phyloP scores from a whole-genome alignment of 2,113 vertebrate genomes.

The Calcarius ornatus region DNA sequence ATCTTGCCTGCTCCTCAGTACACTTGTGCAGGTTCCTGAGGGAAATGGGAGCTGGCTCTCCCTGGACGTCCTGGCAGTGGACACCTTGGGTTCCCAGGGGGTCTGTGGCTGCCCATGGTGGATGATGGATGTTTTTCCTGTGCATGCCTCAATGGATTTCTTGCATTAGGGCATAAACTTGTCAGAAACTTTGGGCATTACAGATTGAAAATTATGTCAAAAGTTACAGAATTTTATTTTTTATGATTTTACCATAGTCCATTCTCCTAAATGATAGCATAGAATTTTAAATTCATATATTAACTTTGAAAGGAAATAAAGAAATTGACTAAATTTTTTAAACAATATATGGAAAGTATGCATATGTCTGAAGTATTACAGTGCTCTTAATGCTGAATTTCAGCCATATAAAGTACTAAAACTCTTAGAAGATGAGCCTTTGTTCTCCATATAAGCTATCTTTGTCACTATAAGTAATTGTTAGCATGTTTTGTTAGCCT shows the following conservation, averaged over 20 bases:
- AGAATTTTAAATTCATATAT: neutral
- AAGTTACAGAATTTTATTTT: neutral
- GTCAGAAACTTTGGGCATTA: neutral
- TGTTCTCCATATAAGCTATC: neutral
- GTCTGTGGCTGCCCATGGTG: neutral
- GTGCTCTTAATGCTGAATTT: neutral
- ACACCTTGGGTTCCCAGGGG: rapidly evolving
- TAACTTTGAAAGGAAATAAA: neutral
- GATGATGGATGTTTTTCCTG: neutral
- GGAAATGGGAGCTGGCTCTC: neutral
- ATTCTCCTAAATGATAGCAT: neutral
- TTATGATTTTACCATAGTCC: neutral
- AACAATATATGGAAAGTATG: neutral
- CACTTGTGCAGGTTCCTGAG: neutral
- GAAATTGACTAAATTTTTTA: neutral
- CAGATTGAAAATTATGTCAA: neutral
- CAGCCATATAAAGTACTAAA: neutral
- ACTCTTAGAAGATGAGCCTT: neutral
- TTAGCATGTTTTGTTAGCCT: neutral
- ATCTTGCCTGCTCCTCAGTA: neutral
- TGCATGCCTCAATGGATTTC: neutral
- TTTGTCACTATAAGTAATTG: neutral
- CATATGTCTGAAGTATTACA: neutral
- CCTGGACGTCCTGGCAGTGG: rapidly evolving
- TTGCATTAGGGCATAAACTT: neutral